phyloP scores from a whole-genome alignment of 1,140 invertebrate genomes.

The Acyrthosiphon pisum region DNA sequence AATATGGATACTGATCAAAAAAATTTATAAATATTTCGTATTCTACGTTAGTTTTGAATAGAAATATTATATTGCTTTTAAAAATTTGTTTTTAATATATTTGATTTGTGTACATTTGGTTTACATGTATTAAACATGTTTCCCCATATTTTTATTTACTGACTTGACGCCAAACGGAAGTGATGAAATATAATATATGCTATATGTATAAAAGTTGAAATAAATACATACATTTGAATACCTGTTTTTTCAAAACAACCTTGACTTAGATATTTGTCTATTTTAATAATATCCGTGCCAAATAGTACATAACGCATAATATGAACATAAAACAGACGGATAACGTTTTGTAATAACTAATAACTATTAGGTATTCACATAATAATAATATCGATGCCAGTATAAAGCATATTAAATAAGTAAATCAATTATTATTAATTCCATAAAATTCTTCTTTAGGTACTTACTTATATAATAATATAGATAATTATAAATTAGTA shows the following conservation, averaged over 20 bases:
- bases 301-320: neutral
- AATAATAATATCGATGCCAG: neutral
- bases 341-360: neutral
- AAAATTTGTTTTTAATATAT: neutral
- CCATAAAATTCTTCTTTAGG: too few relatives aligned
- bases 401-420: neutral
- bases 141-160: neutral
- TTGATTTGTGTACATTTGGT: neutral
- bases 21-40: neutral
- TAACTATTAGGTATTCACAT: neutral
- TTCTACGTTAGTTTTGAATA: neutral
- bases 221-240: slow-evolving; percentile 2
- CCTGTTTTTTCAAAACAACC: slow-evolving; percentile 26
- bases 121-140: neutral
- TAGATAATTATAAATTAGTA: too few relatives aligned
- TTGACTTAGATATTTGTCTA: slow-evolving; percentile 41
- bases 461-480: too few relatives aligned
- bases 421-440: neutral
- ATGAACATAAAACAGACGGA: neutral
- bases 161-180: slow-evolving; percentile 24
- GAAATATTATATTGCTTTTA: neutral
- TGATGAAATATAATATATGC: neutral
- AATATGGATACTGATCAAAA: neutral
- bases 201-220: slow-evolving; percentile 9
- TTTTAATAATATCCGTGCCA: neutral